Evolutionary conservation across 53 echinoderm and acorn worm genomes (phyloP).

Genomic region (Hippasteria phrygiana): DNA sequence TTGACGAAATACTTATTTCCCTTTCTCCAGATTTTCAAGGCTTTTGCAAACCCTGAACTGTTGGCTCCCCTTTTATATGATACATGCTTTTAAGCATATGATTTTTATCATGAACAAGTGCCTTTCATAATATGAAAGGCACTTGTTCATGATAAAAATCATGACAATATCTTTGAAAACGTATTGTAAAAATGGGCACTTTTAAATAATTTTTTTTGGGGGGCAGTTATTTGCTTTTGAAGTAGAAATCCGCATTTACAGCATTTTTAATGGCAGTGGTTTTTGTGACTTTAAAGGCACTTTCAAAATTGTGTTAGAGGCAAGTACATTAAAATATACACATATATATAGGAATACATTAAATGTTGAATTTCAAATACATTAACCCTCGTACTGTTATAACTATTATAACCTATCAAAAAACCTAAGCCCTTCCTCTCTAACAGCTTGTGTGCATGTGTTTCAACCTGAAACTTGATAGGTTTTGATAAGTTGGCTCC

Average conservation of each 20-base stretch:
- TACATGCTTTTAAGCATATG: not conserved
- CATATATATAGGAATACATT: not conserved
- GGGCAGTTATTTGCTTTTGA: not conserved
- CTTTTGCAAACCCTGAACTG: no score
- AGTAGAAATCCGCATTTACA: not conserved
- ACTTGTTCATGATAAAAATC: not conserved
- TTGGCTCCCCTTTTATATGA: not conserved
- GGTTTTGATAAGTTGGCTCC: no score
- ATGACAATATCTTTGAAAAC: not conserved
- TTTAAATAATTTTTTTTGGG: not conserved
- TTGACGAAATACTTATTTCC: not conserved
- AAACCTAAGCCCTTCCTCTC: no score
- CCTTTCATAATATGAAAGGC: no score
- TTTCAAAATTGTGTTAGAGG: not conserved
- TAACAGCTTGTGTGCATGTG: no score
- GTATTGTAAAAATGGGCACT: slow-evolving; percentile 8
- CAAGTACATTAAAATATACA: not conserved
- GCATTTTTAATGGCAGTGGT: not conserved
- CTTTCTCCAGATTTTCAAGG: not conserved
- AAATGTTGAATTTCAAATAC: no score
- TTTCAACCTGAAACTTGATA: no score
- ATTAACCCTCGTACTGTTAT: no score
- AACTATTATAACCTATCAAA: no score
- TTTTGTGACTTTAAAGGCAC: not conserved
- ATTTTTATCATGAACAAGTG: not conserved